phyloP scores from a whole-genome alignment of 2,113 vertebrate genomes.

The Smithornis capensis region DNA sequence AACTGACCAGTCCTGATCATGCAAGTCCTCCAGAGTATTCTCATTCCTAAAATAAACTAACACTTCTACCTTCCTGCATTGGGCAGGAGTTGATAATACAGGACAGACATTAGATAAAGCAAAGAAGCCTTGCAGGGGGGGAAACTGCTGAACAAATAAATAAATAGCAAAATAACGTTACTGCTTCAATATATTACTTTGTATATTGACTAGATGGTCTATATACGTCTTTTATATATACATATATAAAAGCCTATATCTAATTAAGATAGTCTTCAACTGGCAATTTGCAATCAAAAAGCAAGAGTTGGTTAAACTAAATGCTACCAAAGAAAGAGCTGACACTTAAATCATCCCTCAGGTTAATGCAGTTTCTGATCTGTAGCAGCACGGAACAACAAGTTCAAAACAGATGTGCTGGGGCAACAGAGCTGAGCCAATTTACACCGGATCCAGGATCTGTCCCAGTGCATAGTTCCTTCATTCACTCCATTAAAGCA shows the following conservation, averaged over 20 bases:
- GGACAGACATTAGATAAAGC: background rate
- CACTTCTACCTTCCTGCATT: background rate
- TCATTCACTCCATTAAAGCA: background rate
- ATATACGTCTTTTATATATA: fast-evolving
- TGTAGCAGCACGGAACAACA: background rate
- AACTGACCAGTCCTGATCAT: background rate
- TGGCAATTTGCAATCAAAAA: background rate
- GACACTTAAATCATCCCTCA: background rate
- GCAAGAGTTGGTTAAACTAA: background rate
- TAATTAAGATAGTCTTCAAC: background rate
- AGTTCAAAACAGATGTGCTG: background rate
- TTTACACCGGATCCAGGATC: background rate
- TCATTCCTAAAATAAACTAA: background rate
- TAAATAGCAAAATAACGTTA: background rate
- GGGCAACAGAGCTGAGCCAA: background rate
- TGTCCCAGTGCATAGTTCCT: background rate
- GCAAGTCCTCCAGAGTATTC: background rate
- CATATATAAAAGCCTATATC: background rate
- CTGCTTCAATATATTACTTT: background rate
- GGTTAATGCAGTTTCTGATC: background rate
- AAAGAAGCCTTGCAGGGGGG: too few relatives aligned
- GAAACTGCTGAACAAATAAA: background rate
- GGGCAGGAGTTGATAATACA: background rate
- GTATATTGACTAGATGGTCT: background rate
- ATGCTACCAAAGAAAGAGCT: background rate